phyloP scores from a whole-genome alignment of 2,113 vertebrate species.

The Diadophis punctatus region DNA sequence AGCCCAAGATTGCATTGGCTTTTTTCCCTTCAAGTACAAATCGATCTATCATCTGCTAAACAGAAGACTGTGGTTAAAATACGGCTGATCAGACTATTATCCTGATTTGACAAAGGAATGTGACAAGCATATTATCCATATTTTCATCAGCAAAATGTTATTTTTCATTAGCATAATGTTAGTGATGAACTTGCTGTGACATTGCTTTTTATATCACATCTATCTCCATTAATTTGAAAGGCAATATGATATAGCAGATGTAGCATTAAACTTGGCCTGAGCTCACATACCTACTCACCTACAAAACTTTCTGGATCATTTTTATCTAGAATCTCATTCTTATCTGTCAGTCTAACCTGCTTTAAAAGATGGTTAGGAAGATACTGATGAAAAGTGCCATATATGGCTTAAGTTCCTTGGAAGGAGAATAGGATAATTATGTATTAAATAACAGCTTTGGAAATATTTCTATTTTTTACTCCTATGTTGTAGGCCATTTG shows the following conservation, averaged over 20 bases:
- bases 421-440: background rate
- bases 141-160: background rate
- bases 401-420: background rate
- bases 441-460: background rate
- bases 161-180: background rate
- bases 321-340: background rate
- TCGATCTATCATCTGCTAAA: background rate
- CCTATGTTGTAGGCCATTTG: background rate
- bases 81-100: background rate
- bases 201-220: background rate
- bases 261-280: background rate
- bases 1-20: background rate
- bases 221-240: background rate
- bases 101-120: background rate
- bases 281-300: background rate
- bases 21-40: background rate
- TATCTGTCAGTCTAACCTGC: background rate
- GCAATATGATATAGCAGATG: background rate
- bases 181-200: background rate
- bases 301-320: background rate
- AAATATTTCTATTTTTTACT: background rate
- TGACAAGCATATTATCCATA: background rate
- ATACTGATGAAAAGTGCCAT: background rate
- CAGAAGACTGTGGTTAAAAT: background rate
- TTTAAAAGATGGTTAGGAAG: background rate